Conservation (phyloP, 2,113 vertebrate species). For the Cavia porcellus region DNA sequence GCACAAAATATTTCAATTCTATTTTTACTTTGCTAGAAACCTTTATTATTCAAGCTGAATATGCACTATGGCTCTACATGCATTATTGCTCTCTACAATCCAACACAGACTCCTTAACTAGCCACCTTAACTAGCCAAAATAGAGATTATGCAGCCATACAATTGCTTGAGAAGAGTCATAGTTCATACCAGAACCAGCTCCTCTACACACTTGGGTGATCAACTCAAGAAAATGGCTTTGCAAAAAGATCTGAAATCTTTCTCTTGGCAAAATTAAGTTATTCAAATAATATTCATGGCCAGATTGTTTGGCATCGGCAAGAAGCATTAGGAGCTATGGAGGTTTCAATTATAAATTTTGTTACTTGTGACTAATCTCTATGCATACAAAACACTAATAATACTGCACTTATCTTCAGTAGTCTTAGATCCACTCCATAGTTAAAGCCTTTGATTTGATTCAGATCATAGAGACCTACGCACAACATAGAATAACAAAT, state of each 20-base stretch:
- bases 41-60: not conserved
- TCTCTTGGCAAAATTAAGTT: not conserved
- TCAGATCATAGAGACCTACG: not conserved
- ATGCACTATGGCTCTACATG: not conserved
- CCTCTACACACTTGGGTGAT: not conserved
- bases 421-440: not conserved
- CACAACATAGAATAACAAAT: not conserved
- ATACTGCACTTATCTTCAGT: not conserved
- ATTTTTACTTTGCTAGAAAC: not conserved
- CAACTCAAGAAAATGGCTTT: conserved; percentile 2
- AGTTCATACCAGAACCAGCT: not conserved
- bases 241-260: not conserved
- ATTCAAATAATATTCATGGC: conserved; percentile 3
- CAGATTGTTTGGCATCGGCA: not conserved
- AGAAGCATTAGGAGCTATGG: not conserved
- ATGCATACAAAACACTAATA: not conserved
- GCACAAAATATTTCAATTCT: not conserved
- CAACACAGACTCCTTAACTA: not conserved
- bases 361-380: not conserved
- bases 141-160: not conserved
- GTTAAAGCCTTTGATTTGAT: not conserved
- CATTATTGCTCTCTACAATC: no score
- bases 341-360: not conserved
- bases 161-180: not conserved
- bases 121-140: not conserved